These are phyloP conservation scores for Sebastes kiyomatsui DNA, from an alignment of 2,797 vertebrate species.

Conservation along the genomic window DNA sequence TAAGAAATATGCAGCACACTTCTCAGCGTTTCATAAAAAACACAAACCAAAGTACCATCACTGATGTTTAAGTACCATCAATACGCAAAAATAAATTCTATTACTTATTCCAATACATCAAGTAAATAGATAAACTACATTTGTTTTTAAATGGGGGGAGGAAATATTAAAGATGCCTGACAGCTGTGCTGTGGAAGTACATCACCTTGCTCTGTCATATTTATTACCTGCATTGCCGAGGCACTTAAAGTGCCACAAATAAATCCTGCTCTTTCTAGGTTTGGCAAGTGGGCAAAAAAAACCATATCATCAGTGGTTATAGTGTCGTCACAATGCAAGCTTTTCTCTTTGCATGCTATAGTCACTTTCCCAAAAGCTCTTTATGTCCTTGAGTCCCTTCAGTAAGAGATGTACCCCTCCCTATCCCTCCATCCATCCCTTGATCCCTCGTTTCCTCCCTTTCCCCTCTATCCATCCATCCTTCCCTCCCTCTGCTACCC, in stretches of 20 bases:
- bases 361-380: slow-evolving; percentile 78
- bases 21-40: slow-evolving; percentile 31
- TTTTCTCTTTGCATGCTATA: slow-evolving; percentile 60
- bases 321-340: slow-evolving; percentile 51
- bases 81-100: slow-evolving; percentile 52
- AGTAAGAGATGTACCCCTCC: slow-evolving; percentile 56
- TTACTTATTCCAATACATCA: slow-evolving; percentile 67
- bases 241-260: slow-evolving; percentile 79
- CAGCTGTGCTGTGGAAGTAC: slow-evolving; percentile 73
- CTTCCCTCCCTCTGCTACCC: slow-evolving; percentile 35
- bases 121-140: slow-evolving; percentile 72
- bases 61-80: slow-evolving; percentile 52
- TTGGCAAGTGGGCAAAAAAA: slow-evolving; percentile 63
- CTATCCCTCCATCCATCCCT: slow-evolving; percentile 41
- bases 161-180: slow-evolving; percentile 76
- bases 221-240: slow-evolving; percentile 80
- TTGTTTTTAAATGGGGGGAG: slow-evolving; percentile 70
- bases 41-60: slow-evolving; percentile 23
- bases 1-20: slow-evolving; percentile 7
- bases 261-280: slow-evolving; percentile 81
- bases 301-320: slow-evolving; percentile 42
- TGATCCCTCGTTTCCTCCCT: slow-evolving; percentile 48
- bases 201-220: slow-evolving; percentile 78
- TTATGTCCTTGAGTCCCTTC: slow-evolving; percentile 76
- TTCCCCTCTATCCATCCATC: slow-evolving; percentile 45